A percentile compares a stretch with the other conserved stretches of the same genome.
Conservation (phyloP, 2,113 vertebrate species). For the Rostratula benghalensis region DNA sequence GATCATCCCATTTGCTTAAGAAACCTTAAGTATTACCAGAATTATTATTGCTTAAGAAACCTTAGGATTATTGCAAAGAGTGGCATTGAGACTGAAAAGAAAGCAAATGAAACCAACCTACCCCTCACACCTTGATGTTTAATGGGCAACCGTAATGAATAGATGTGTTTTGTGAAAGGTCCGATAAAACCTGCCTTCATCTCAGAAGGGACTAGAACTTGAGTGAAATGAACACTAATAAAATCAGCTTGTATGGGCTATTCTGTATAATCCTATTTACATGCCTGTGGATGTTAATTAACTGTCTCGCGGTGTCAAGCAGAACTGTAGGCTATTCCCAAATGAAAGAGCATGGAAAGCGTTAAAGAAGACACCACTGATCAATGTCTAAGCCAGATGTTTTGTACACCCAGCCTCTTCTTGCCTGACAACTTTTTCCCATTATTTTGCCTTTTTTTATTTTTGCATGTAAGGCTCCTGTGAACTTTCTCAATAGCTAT, state of each 20-base stretch:
- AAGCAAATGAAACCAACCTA: background rate
- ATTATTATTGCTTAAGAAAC: background rate
- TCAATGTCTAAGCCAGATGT: background rate
- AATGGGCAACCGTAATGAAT: background rate
- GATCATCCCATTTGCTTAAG: background rate
- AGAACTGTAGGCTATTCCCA: background rate
- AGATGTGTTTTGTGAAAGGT: background rate
- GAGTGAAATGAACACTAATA: background rate
- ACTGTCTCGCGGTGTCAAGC: background rate
- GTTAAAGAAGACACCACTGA: background rate
- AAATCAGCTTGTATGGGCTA: background rate
- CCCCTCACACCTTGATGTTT: background rate
- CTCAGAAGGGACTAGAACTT: background rate
- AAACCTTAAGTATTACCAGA: background rate
- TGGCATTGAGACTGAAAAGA: background rate
- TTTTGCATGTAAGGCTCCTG: background rate
- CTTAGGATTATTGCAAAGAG: background rate
- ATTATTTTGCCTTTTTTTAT: background rate
- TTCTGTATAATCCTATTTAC: conserved; percentile 3
- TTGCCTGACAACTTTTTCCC: background rate
- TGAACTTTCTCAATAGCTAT: background rate
- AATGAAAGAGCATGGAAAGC: background rate
- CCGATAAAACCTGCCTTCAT: background rate
- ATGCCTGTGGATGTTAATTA: conserved; percentile 35
- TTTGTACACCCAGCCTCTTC: background rate